These are phyloP conservation scores for Anthophora plumipes DNA, from an alignment of 2,888 invertebrate species.

Conservation along the genomic window DNA sequence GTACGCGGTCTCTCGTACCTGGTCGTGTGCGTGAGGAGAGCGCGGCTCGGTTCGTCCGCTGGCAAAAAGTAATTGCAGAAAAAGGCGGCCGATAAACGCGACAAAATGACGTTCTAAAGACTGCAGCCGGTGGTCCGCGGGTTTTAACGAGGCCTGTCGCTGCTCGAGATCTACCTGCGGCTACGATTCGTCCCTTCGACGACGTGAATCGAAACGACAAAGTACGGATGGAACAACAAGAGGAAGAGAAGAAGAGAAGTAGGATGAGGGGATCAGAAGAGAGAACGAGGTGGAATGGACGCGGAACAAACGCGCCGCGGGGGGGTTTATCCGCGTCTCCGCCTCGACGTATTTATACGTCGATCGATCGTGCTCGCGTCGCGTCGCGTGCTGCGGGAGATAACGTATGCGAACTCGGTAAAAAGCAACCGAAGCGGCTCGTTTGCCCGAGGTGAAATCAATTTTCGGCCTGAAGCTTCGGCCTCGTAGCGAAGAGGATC, in stretches of 20 bases:
- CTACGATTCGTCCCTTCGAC: neutral
- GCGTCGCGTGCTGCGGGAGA: conserved; percentile 49
- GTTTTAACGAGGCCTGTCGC: conserved; percentile 72
- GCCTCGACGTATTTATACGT: conserved; percentile 57
- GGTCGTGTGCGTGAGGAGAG: neutral
- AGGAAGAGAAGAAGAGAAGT: neutral
- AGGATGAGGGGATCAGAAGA: no score
- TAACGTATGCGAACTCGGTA: conserved; percentile 36
- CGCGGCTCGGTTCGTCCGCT: conserved; percentile 1
- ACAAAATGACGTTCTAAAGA: conserved; percentile 80
- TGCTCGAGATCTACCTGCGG: conserved; percentile 57
- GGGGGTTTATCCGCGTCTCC: conserved; percentile 31
- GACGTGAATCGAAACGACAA: no score
- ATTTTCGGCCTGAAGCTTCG: conserved; percentile 34
- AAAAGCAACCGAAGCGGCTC: conserved; percentile 28
- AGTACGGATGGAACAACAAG: neutral
- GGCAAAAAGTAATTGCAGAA: conserved; percentile 78
- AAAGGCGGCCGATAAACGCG: conserved; percentile 77
- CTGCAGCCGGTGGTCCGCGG: conserved; percentile 71
- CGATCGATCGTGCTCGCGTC: conserved; percentile 42
- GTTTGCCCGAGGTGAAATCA: conserved; percentile 48
- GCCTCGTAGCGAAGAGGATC: neutral
- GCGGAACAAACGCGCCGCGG: conserved; percentile 61
- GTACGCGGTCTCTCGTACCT: neutral
- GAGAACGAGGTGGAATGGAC: no score